Base-by-base conservation (phyloP, 30 jellyfish, hydroid and myxozoan species). In the Sanderia malayensis region DNA sequence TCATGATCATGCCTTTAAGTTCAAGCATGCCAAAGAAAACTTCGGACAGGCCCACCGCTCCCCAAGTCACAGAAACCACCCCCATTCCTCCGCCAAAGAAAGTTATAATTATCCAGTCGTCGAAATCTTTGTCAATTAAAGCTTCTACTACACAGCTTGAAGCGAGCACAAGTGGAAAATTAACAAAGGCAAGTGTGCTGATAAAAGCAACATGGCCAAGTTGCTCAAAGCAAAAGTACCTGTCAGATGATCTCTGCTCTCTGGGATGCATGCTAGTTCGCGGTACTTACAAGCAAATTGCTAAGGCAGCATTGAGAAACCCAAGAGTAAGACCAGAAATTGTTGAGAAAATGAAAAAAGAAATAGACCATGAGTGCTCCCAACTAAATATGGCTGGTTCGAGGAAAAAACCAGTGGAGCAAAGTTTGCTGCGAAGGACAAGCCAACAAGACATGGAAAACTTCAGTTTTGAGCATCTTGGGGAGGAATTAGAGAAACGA, bases 231-330 rank as follows among this genome's bases (percentile, higher is more conserved):
- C 55, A 41, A 41, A 41, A 41, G 55, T 41, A 41, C 55, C 8
- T 41, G 55, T 15, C 55, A 41, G 55, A 41, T 41, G 55, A 41
- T 41, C 69, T 57, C 10, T 13, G 18, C 22, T 9, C 69, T 8
- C 10, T 57, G 26, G 69, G 69, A 10, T 18, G 4, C 30, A 57
- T 57, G 69, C 31, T 23, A 57, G 26, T 23, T 30, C 26, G 31
- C 15, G 69, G 69, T 23, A 57, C 69, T 0, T 57, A 57, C 69
- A 57, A 57, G 22, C 69, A 57, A 27, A 57, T 57, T 57, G 69
- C 69, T 18, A 57, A 57, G 18, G 69, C 69, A 57, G 69, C 30
- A 57, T 18, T 57, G 31, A 57, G 30, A 27, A 57, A 23, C 30
- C 69, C 26, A 57, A 18, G 32, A 57, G 26, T 57, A 23, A 25